phyloP scores from a whole-genome alignment of 2,888 invertebrate genomes.

The Chaitophorus viminalis region DNA sequence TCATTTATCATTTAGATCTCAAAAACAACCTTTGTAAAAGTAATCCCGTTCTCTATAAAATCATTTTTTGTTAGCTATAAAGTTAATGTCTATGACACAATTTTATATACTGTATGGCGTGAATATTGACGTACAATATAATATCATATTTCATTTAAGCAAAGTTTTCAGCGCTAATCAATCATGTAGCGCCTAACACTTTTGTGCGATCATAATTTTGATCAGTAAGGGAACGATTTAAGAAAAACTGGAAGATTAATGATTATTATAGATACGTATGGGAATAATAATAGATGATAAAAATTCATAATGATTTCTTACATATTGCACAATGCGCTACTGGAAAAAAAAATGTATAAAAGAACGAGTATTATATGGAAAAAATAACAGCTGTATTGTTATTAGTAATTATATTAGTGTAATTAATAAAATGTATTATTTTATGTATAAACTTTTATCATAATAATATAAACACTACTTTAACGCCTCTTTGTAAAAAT shows the following conservation, averaged over 20 bases:
- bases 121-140: background rate
- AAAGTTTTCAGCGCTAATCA: background rate
- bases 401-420: background rate
- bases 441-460: background rate
- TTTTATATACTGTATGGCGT: background rate
- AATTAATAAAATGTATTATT: background rate
- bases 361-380: background rate
- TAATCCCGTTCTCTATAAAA: too few species aligned
- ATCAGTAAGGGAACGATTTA: background rate
- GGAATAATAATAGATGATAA: background rate
- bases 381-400: too few species aligned
- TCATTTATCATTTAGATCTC: too few species aligned
- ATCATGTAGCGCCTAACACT: background rate
- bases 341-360: background rate
- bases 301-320: background rate
- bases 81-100: too few species aligned
- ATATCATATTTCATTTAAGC: background rate
- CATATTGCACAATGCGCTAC: background rate
- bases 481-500: background rate
- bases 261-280: background rate
- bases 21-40: too few species aligned
- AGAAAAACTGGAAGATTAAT: constrained; percentile 1
- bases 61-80: too few species aligned
- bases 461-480: background rate
- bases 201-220: background rate